These are phyloP conservation scores for Callyntrura sp. DNA, from an alignment of 2,888 invertebrate species.

Conservation along the genomic window DNA sequence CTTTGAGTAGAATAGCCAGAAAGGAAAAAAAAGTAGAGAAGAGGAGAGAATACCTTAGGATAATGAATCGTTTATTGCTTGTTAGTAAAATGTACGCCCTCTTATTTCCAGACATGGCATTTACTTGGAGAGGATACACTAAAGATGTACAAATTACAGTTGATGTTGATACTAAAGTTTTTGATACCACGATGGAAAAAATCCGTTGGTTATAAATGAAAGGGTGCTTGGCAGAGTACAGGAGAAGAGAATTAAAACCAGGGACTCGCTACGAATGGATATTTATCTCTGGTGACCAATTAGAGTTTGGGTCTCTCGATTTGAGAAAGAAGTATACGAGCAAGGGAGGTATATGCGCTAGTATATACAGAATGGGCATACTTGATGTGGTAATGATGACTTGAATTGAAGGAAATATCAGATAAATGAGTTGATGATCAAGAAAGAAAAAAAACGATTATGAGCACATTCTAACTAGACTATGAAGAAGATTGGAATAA, in stretches of 20 bases:
- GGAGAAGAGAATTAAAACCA: conserved; percentile 22
- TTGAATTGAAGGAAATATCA: conserved; percentile 22
- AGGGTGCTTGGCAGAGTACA: conserved; percentile 3
- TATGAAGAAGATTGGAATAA: not conserved
- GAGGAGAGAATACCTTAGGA: conserved; percentile 71
- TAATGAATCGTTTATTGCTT: conserved; percentile 82
- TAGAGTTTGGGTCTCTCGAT: not conserved
- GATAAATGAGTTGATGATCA: not conserved
- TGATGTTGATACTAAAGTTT: no score
- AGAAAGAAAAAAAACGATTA: not conserved
- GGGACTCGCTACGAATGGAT: conserved; percentile 13
- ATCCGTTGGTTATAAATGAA: conserved; percentile 7
- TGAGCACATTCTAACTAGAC: not conserved
- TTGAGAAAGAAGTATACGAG: not conserved
- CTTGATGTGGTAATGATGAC: conserved; percentile 7
- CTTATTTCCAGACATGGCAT: conserved; percentile 54
- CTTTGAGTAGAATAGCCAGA: not conserved
- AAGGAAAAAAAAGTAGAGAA: not conserved
- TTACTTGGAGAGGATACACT: conserved; percentile 27
- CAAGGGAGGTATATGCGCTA: not conserved
- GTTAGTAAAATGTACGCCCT: conserved; percentile 80
- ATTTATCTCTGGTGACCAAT: conserved; percentile 64
- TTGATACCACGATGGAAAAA: not conserved
- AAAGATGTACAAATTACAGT: conserved; percentile 63
- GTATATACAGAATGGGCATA: not conserved